Base-by-base conservation (phyloP, 2,888 invertebrate genomes). In the Oscheius sp. region DNA sequence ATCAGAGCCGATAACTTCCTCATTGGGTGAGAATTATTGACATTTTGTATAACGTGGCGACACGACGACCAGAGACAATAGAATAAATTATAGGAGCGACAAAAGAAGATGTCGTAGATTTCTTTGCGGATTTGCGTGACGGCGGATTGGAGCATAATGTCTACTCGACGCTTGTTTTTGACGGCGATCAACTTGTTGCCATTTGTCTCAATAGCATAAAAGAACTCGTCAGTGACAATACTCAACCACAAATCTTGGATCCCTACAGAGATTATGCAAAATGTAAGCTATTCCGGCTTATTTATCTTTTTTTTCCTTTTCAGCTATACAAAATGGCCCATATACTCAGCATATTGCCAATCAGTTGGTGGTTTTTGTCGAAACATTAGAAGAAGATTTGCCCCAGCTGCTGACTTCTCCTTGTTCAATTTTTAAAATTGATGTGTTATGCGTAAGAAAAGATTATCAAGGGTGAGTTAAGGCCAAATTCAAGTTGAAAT, bases 1-100 rank as follows among this genome's bases (percentile, higher is more conserved):
- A 27, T 78, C 74, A n/a, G 81, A 81, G 63, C 81, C 81, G 1
- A 81, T 81, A 46, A 81, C 81, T 0, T 64, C 66, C n/a, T 74
- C 75, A 9, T 25, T 79, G n/a, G 69, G 73, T 49, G n/a, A 18
- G 69, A 49, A 18, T 58, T 49, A 18, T 49, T 21, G 3, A 49
- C 35, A 35, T 35, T 35, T n/a, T 9, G 35, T 9, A 35, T 3
- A 6, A 3, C 9, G 35, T 35, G 35, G 35, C 35, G 35, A 35
- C 35, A 35, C n/a, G 35, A 3, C 9, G 35, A 6, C 35, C 35
- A 35, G 9, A 9, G 9, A 35, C 35, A 35, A 35, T 6, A 35
- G 35, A 35, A 35, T 35, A 35, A 6, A 9, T 56, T 75, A 35
- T 56, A 76, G 76, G 49, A 1, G 76, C 78, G 16, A 55, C 75